Evolutionary conservation across 1,140 invertebrate genomes (phyloP), one percentile per base, ranked within the genome.

Genomic region (Drosophila prosaltans): DNA sequence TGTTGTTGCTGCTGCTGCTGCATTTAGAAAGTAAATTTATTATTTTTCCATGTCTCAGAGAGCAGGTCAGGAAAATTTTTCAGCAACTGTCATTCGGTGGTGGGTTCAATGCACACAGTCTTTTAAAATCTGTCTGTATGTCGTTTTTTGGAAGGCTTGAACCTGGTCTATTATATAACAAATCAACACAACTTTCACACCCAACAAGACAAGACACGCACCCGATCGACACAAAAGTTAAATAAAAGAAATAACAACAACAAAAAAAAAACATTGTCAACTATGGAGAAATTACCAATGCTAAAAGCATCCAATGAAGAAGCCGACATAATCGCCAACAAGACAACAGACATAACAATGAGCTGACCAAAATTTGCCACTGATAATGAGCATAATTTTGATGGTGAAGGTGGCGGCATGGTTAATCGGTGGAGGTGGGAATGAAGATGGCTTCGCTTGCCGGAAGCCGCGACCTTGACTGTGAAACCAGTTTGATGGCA

Each of bases 151-250:
- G 45, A 51, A 51, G 45, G 45, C 45, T 26, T 24, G 45, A 51
- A 51, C 45, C 45, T 51, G 9, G 48, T 73, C 45, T 21, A 79
- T 88, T 88, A 84, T 84, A 81, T 89, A 90, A 89, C 80, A 84
- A 81, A 89, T 78, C 80, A 77, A 88, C 84, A 89, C 84, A 89
- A 89, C 84, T 89, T 89, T 89, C 84, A 89, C 84, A 81, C 84
- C 81, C 85, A 84, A 84, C 75, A 65, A 80, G 60, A 55, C 43
- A 58, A 58, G 58, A 78, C 57, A 72, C 80, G 69, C 84, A 84
- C 57, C 74, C 51, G 76, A 80, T 80, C 69, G 83, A 75, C 66
- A 72, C 63, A 55, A 57, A 68, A 78, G 82, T 72, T 79, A 88
- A 88, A 83, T 51, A 26, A 51, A 51, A 51, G 45, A 51, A 51